phyloP scores from a whole-genome alignment of 2,797 vertebrate genomes.

The Spheniscus humboldti region DNA sequence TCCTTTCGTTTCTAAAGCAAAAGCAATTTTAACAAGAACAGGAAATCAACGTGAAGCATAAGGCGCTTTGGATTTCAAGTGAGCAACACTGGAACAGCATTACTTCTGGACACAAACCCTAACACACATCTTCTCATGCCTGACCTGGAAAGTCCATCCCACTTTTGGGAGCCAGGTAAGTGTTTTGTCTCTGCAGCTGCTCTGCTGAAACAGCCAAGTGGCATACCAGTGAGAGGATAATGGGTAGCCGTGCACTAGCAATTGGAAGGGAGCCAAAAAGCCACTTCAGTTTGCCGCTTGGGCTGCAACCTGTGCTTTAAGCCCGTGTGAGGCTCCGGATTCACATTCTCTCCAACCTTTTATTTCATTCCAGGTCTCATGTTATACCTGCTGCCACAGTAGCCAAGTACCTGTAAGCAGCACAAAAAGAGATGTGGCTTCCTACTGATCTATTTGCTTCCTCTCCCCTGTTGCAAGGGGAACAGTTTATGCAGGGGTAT shows the following conservation, averaged over 20 bases:
- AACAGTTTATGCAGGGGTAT: neutral
- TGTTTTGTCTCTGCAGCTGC: neutral
- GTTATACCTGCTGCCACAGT: neutral
- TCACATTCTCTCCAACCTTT: neutral
- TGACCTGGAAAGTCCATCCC: conserved; percentile 16
- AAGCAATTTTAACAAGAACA: conserved; percentile 25
- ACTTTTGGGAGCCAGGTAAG: neutral
- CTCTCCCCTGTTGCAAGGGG: neutral
- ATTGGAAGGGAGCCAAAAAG: conserved; percentile 28
- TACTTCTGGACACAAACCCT: neutral
- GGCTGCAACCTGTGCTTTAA: neutral
- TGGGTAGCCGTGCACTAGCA: neutral
- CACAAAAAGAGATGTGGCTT: neutral
- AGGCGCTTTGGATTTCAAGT: neutral
- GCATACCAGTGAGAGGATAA: neutral
- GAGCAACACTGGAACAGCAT: neutral
- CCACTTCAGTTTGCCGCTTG: neutral
- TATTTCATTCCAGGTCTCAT: neutral
- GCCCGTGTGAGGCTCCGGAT: neutral
- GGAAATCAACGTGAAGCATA: neutral
- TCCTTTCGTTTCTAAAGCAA: conserved; percentile 11
- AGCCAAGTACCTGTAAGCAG: neutral
- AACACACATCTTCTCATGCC: neutral
- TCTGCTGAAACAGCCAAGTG: conserved; percentile 3
- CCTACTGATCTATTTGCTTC: neutral